Conservation (phyloP, 2,888 invertebrate genomes). For the Peribatodes rhomboidaria region DNA sequence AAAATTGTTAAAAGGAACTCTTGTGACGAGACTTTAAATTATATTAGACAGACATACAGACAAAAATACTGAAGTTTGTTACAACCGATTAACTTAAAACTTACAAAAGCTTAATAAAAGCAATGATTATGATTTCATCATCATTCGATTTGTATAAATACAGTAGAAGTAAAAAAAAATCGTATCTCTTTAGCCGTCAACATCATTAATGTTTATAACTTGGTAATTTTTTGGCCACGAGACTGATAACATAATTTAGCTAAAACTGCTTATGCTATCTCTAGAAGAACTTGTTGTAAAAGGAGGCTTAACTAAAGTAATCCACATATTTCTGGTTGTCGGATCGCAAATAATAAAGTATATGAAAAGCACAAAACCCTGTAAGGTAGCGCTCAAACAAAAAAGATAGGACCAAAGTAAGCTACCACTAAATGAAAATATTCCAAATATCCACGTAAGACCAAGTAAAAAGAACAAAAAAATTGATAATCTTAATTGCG, state of each 20-base stretch:
- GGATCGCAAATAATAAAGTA: slow-evolving; percentile 87
- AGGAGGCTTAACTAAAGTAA: slow-evolving; percentile 72
- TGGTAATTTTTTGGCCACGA: no score
- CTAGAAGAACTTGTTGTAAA: slow-evolving; percentile 62
- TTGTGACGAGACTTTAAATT: no score
- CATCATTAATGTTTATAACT: no score
- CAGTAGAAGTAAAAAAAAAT: no score
- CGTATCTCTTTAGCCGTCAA: no score
- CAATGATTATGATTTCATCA: no score
- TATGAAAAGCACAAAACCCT: slow-evolving; percentile 88
- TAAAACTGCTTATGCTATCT: slow-evolving; percentile 70
- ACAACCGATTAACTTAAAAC: no score
- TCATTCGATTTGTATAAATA: no score
- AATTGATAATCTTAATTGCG: slow-evolving; percentile 85
- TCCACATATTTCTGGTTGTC: slow-evolving; percentile 83
- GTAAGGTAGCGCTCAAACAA: slow-evolving; percentile 87
- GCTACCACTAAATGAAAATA: slow-evolving; percentile 82
- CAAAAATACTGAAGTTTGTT: no score
- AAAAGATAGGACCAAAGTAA: slow-evolving; percentile 87
- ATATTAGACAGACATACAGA: no score
- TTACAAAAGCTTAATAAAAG: no score
- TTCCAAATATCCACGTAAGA: slow-evolving; percentile 88
- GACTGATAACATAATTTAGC: neutral
- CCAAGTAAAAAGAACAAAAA: slow-evolving; percentile 88
- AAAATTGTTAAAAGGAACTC: no score